These are phyloP conservation scores for Potamilus streckersoni DNA, from an alignment of 1,140 invertebrate genomes.

Conservation along the genomic window DNA sequence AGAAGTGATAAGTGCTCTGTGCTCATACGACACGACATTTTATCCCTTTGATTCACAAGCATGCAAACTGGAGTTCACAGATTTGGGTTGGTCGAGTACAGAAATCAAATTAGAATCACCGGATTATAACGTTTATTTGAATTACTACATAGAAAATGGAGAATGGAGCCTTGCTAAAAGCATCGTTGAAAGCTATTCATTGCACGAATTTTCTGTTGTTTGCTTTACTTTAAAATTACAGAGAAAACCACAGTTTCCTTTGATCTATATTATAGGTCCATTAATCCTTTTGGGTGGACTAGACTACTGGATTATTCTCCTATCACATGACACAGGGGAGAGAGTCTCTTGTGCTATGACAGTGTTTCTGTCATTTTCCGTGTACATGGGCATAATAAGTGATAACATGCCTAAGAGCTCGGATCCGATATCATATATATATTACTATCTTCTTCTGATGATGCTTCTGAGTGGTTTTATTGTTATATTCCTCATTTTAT, in stretches of 20 bases:
- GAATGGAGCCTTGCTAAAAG: not conserved
- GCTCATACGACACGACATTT: not conserved
- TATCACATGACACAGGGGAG: slow-evolving; percentile 72
- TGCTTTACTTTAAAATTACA: not conserved
- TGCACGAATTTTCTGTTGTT: not conserved
- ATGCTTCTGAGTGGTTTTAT: not conserved
- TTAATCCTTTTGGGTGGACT: slow-evolving; percentile 72
- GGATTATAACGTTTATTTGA: not conserved
- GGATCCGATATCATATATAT: slow-evolving; percentile 64
- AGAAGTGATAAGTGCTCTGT: not conserved
- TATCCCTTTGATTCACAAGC: slow-evolving; percentile 2
- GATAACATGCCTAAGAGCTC: slow-evolving; percentile 73
- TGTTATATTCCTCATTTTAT: no score
- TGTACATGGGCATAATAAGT: slow-evolving; percentile 72
- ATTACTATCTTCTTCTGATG: not conserved
- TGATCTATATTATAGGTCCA: slow-evolving; percentile 72
- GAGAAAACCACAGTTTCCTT: slow-evolving; percentile 57
- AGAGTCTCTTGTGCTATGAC: slow-evolving; percentile 72
- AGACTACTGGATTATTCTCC: slow-evolving; percentile 72
- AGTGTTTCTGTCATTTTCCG: slow-evolving; percentile 72
- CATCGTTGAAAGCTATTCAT: not conserved
- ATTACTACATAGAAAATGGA: not conserved
- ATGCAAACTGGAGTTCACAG: not conserved
- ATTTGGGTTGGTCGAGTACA: not conserved
- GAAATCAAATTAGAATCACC: not conserved